Base-by-base conservation (phyloP, 2,113 vertebrate genomes). In the Steatornis caripensis region DNA sequence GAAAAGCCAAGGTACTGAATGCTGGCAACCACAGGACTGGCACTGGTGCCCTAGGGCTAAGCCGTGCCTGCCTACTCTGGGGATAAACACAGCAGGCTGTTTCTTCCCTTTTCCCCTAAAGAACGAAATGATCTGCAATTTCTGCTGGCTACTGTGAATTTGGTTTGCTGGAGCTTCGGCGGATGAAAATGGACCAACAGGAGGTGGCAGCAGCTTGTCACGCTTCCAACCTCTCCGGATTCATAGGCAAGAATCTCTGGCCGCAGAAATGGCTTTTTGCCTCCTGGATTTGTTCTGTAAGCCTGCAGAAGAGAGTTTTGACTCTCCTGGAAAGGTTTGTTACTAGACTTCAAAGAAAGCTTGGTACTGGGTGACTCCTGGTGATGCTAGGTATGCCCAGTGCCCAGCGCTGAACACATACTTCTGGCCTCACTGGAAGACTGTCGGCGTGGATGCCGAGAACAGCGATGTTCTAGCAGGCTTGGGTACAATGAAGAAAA, bases 121-220 rank as follows among this genome's bases (percentile, higher is more conserved):
- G 58, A 93, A 43, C 2, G 3, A 74, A 81, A 70, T 10, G 11
- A 48, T 80, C 64, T 80, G 62, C 62, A 84, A 30, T 76, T 84
- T 90, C 71, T 61, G 45, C 62, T 37, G 60, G 68, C n/a, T 74
- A 37, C 86, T 61, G 37, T 15, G 21, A 61, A 61, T 77, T 86
- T 36, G 29, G 43, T 82, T 96, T 61, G 36, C 49, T 37, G 49
- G 24, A 84, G 41, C 41, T 87, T 54, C 2, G 0, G 54, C 57
- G 62, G 58, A 54, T 77, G 84, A 75, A 95, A 89, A 95, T 10
- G 41, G 84, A 71, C 32, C 21, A 46, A 70, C 86, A 66, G 43
- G 77, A 96, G 97, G 90, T 94, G 94, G 96, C 95, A 95, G 83
- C 81, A 91, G 64, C 46, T 78, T n/a, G 71, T 57, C 82, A 51